A percentile compares a stretch with the other conserved stretches of the same genome.
Evolutionary conservation across 2,113 vertebrate genomes (phyloP).

Genomic region (Pica pica): DNA sequence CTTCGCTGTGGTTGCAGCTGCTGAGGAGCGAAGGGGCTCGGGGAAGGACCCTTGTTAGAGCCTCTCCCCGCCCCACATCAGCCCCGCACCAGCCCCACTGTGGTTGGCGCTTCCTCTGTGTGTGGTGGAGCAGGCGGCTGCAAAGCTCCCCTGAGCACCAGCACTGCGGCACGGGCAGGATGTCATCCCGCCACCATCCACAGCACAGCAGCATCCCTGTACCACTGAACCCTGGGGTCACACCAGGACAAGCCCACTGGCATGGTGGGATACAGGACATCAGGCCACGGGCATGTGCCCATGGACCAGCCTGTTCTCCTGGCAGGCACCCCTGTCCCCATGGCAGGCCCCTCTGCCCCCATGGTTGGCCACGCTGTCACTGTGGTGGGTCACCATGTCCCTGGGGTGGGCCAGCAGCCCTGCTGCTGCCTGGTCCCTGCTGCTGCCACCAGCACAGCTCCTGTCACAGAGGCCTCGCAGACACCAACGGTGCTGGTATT

Average conservation of each 20-base stretch:
- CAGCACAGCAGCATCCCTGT: neutral
- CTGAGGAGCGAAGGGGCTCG: neutral
- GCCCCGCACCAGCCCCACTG: neutral
- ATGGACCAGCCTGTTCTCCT: neutral
- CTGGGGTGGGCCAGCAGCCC: neutral
- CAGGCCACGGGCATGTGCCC: neutral
- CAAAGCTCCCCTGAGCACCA: neutral
- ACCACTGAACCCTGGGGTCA: fast-evolving
- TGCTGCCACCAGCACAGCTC: neutral
- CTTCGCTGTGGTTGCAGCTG: neutral
- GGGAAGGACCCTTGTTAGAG: fast-evolving
- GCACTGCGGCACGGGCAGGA: neutral
- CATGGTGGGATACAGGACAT: fast-evolving
- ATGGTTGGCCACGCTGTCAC: fast-evolving
- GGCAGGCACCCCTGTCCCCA: neutral
- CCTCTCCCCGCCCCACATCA: neutral
- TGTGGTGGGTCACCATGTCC: neutral
- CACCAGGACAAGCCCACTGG: fast-evolving
- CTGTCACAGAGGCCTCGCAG: fast-evolving
- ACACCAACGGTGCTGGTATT: neutral
- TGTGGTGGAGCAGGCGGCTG: neutral
- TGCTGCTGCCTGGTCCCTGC: neutral
- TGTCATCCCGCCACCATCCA: fast-evolving
- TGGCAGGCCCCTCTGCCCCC: too few relatives aligned
- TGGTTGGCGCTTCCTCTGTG: neutral